Base-by-base conservation (phyloP, 23 tunicate genomes). In the Clavelina lepadiformis region DNA sequence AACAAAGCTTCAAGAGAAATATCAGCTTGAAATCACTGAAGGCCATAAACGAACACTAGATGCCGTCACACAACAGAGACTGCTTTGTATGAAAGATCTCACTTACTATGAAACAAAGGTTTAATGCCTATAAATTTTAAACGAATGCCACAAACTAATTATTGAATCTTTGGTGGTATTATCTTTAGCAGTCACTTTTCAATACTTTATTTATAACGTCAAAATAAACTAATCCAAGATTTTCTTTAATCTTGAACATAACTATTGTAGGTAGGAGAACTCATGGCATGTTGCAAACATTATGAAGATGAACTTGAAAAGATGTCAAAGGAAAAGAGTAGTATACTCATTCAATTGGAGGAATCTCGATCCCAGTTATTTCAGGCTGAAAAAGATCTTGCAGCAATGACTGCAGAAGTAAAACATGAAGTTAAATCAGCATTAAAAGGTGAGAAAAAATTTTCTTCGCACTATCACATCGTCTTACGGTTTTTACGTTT, bases 351-450 rank as follows among this genome's bases (percentile, higher is more conserved):
- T 24, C 82, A 72, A 35, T 41, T 86, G 18, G 84, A 86, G 3
- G 80, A 86, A 57, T 72, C 80, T 11, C 41, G 83, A 51, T 27
- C 41, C 1, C 85, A 86, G 62, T 32, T 86, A 1, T 32, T 86
- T 19, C 35, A 33, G 2, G 58, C 46, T 19, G 82, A 86, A 23
- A 75, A 78, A 47, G 85, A 86, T 15, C 29, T 72, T 28, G 83
- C 80, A 8, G 49, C 46, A 45, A 41, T 86, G 71, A 64, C 68
- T 36, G 56, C 80, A 8, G 95, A 86, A 61, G 62, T 86, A 13
- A 56, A 86, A 38, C 61, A 62, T 31, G 85, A 86, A 65, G 78
- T 86, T 24, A 63, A 76, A 44, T 70, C 85, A 5, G 75, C 95
- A 8, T 20, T 86, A 8, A 86, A 78, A 72, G 95, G 80, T 65